Conservation (phyloP, 2,888 invertebrate genomes). For the Watsonalla cultraria region DNA sequence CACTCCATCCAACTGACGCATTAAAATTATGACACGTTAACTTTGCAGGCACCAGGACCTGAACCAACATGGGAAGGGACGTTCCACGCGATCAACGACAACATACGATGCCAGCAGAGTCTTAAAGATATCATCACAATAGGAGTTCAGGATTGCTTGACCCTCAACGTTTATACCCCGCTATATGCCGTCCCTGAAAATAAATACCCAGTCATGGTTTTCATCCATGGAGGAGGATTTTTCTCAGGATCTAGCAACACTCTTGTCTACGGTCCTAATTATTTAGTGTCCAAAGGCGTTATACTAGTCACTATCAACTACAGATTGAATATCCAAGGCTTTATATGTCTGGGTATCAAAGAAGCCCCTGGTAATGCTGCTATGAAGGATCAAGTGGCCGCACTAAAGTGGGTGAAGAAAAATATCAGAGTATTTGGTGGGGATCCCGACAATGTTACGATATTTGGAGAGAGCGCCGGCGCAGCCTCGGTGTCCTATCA, state of each 20-base stretch:
- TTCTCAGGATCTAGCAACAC: constrained; percentile 46
- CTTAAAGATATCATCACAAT: constrained; percentile 17
- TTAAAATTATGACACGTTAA: background rate
- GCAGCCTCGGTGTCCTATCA: constrained; percentile 54
- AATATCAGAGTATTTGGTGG: constrained; percentile 58
- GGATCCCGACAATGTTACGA: constrained; percentile 51
- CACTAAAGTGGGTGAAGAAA: constrained; percentile 50
- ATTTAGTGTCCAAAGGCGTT: constrained; percentile 48
- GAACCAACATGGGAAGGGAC: constrained; percentile 51
- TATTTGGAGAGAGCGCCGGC: constrained; percentile 68
- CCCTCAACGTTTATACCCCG: constrained; percentile 55
- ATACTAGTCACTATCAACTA: constrained; percentile 61
- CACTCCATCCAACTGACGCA: no score
- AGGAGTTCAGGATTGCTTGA: constrained; percentile 50
- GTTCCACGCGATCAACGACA: constrained; percentile 52
- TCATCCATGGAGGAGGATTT: constrained; percentile 63
- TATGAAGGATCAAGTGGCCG: constrained; percentile 60
- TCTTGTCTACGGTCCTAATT: constrained; percentile 52
- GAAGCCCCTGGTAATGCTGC: constrained; percentile 63
- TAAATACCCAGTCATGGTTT: constrained; percentile 59
- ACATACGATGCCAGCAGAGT: constrained; percentile 47
- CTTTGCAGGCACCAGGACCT: constrained; percentile 53
- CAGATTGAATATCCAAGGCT: constrained; percentile 59
- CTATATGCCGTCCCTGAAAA: constrained; percentile 18
- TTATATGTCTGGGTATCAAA: constrained; percentile 50